phyloP scores from a whole-genome alignment of 2,797 vertebrate species.

The Eulemur coronatus region DNA sequence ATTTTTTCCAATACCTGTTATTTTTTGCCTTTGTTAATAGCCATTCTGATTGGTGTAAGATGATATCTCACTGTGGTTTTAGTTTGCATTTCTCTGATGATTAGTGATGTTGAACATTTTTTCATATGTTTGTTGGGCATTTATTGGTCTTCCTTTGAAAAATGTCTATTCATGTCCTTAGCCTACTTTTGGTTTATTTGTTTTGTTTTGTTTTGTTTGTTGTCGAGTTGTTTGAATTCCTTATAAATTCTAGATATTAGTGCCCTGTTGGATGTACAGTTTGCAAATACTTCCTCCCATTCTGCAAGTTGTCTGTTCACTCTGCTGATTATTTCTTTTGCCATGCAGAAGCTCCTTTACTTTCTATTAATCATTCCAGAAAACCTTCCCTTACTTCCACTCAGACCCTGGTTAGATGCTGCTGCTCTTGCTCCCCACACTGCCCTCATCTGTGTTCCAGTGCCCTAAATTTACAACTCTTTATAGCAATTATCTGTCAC shows the following conservation, averaged over 20 bases:
- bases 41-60: not conserved
- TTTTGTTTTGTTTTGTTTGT: not conserved
- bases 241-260: not conserved
- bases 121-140: not conserved
- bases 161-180: not conserved
- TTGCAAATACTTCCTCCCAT: not conserved
- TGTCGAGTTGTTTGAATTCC: not conserved
- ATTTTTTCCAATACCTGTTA: not conserved
- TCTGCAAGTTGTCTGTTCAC: not conserved
- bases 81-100: not conserved
- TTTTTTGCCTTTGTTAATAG: not conserved
- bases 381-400: not conserved
- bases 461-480: not conserved
- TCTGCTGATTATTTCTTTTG: not conserved
- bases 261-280: not conserved
- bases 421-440: not conserved
- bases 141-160: not conserved
- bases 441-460: not conserved
- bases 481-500: not conserved
- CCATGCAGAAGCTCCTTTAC: not conserved
- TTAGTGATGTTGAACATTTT: not conserved
- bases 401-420: not conserved
- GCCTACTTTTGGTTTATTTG: not conserved
- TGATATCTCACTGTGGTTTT: not conserved
- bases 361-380: not conserved